Evolutionary conservation across 2,888 invertebrate genomes (phyloP), one percentile per base, ranked within the genome.

Genomic region (Idaea aversata): DNA sequence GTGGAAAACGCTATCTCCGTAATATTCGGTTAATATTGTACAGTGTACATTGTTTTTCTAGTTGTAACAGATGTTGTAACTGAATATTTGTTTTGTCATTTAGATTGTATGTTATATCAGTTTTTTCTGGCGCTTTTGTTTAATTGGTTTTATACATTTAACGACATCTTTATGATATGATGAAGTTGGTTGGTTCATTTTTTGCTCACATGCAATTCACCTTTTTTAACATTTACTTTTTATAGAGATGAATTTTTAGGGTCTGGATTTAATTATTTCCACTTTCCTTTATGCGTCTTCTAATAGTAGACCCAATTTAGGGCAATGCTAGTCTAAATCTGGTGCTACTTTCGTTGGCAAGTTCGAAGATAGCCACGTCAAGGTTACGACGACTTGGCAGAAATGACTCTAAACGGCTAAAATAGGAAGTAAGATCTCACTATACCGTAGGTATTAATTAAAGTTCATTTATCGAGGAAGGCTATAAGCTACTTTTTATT

Each of bases 21-120:
- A 67, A 72, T 25, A 70, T 34, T 63, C 62, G 67, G 65, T 67
- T 72, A 71, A 71, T 72, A 62, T 64, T 67, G 13, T 58, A 62
- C 67, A 73, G 70, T 72, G 65, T 67, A 62, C 67, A 73, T 71
- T 72, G 71, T 72, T 71, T 67, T 65, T 60, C 36, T 63, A 67
- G 59, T 67, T 65, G 63, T 66, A 67, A 65, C 70, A 70, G 70
- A 70, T 70, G 67, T 67, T 68, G 70, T 70, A 69, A 66, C 65
- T 59, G 59, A 64, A 69, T 67, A 62, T 70, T 68, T 72, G 65
- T 67, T 68, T 69, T 70, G 72, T 69, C 67, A 63, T 38, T 59
- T 61, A 57, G 61, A 25, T 10, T 63, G 57, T 63, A 59, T 35
- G 47, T 13, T 47, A 10, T 47, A 6, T 47, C 47, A 10, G 10